Conservation (phyloP, 2,888 invertebrate genomes). For the Iselma pallidipennis region DNA sequence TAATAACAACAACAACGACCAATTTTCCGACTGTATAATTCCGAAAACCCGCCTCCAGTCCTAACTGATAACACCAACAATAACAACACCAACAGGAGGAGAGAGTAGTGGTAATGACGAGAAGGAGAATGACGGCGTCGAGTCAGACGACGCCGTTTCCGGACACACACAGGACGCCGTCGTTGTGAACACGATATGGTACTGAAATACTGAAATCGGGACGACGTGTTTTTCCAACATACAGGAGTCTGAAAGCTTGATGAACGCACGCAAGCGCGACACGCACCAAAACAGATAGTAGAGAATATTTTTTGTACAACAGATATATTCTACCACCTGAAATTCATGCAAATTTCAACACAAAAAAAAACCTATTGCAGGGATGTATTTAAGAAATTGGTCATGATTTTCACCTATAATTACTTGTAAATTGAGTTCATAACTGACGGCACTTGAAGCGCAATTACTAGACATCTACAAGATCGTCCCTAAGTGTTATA, state of each 20-base stretch:
- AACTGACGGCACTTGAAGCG: conserved; percentile 52
- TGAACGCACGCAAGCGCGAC: conserved; percentile 1
- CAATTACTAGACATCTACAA: conserved; percentile 35
- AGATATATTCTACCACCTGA: neutral
- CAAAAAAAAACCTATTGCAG: too few relatives aligned
- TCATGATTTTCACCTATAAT: conserved; percentile 39
- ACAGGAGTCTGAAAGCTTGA: neutral
- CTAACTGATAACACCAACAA: neutral
- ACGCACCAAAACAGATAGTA: neutral
- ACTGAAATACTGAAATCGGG: conserved; percentile 2
- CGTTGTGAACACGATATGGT: neutral
- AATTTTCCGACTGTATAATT: neutral
- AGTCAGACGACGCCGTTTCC: neutral
- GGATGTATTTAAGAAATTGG: too few relatives aligned
- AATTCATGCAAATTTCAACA: neutral
- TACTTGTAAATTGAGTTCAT: conserved; percentile 56
- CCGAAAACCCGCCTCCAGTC: neutral
- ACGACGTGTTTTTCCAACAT: neutral
- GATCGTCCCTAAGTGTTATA: conserved; percentile 9
- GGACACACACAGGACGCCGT: too few relatives aligned
- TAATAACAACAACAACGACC: neutral
- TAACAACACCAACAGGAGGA: neutral
- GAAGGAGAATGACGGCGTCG: neutral
- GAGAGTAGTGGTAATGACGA: neutral
- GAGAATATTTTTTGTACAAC: neutral